Conservation (phyloP, 2,888 invertebrate species). For the Drosophila conformis region DNA sequence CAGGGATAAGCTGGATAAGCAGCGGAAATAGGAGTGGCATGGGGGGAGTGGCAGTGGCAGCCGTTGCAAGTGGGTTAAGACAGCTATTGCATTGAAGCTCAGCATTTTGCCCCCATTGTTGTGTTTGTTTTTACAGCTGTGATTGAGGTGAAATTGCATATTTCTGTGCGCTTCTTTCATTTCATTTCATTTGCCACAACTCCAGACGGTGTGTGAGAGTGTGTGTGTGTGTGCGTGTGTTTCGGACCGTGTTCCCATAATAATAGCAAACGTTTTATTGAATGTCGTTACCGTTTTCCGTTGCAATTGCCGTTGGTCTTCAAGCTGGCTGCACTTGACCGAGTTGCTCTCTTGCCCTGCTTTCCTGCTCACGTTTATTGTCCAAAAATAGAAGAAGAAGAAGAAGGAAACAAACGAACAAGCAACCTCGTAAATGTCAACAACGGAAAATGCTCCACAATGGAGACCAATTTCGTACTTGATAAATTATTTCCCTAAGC, state of each 20-base stretch:
- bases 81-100: conserved; percentile 23
- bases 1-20: conserved; percentile 32
- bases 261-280: conserved; percentile 78
- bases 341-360: conserved; percentile 23
- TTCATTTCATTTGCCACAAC: conserved; percentile 59
- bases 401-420: neutral
- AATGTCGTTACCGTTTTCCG: conserved; percentile 62
- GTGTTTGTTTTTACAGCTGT: conserved; percentile 79
- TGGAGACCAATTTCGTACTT: conserved; percentile 16
- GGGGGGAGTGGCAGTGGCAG: neutral
- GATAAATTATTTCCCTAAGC: conserved; percentile 29
- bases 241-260: conserved; percentile 41
- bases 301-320: conserved; percentile 20
- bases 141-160: conserved; percentile 81
- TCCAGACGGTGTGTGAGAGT: conserved; percentile 19
- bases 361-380: conserved; percentile 17
- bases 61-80: neutral
- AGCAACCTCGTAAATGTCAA: conserved; percentile 40
- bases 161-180: conserved; percentile 71
- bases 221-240: neutral
- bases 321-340: conserved; percentile 56
- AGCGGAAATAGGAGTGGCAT: neutral
- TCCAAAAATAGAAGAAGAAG: neutral
- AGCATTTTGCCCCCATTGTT: conserved; percentile 57
- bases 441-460: conserved; percentile 8